Evolutionary conservation across 37 sponge, comb jelly and placozoan genomes (phyloP), one percentile per base, ranked within the genome.

Genomic region (Cladorhizidae sp.): DNA sequence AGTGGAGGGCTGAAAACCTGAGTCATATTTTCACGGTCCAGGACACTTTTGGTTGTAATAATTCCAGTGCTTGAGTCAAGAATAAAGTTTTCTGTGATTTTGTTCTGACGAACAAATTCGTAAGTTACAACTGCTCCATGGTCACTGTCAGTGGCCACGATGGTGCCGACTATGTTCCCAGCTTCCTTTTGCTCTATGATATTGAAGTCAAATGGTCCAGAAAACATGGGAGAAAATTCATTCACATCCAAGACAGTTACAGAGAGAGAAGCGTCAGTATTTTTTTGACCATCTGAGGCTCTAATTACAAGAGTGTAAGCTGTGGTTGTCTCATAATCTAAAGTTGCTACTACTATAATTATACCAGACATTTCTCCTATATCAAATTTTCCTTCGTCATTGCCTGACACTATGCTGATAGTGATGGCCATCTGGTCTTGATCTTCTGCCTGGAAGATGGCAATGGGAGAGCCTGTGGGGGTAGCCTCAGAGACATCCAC

Each of bases 161-260:
- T 76, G 20, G 42, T 37, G 9, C 88, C 88, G 7, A 86, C 69
- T 22, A 72, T 12, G 23, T 52, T 74, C 1, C 59, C 49, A 33
- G 8, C 45, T 26, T 67, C 64, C 17, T 42, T 64, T 36, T 91
- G 87, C 33, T 83, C 88, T 0, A 72, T 40, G 29, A 91, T 37
- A 25, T n/a, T 14, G 37, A 89, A 83, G 20, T 32, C 6, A 37
- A 52, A 33, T 28, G 76, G 41, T 8, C 54, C 79, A 23, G 28
- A 7, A 40, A 95, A 86, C 1, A 38, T 15, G 14, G 95, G 95
- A 32, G 77, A 3, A 41, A 83, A 87, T 54, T 95, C 92, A 74
- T 95, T 95, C 68, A 78, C 91, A 63, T 95, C 86, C 20, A 86
- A 20, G 23, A 93, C 89, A 67, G 64, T 74, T 11, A 93, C 87